These are phyloP conservation scores for Sebastes baramenuke DNA, from an alignment of 2,797 vertebrate species.

Conservation along the genomic window DNA sequence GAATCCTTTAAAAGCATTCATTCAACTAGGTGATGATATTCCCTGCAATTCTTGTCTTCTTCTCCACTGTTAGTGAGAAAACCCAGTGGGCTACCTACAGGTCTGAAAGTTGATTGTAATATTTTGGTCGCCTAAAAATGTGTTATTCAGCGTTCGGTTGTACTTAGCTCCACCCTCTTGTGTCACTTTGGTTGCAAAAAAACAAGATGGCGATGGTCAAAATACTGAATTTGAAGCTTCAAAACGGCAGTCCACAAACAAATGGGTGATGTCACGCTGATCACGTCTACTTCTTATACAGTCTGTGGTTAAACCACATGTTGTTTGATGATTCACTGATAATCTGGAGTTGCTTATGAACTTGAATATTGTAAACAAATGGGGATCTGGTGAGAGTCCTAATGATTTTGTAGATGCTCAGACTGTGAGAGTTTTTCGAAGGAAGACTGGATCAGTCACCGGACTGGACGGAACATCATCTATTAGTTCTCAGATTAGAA, in stretches of 20 bases:
- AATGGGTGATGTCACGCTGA: not conserved
- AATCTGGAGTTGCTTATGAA: conserved; percentile 39
- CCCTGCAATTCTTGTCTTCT: not conserved
- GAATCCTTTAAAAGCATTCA: not conserved
- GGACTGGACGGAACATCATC: conserved; percentile 35
- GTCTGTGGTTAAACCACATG: not conserved
- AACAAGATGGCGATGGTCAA: no score
- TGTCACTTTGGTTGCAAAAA: no score
- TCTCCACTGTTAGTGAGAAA: not conserved
- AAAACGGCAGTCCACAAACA: not conserved
- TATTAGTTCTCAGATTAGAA: conserved; percentile 53
- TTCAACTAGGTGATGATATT: not conserved
- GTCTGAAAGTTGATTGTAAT: not conserved
- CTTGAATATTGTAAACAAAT: conserved; percentile 58
- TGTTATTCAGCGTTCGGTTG: no score
- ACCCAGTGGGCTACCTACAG: no score
- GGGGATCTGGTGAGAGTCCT: conserved; percentile 44
- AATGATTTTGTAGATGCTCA: conserved; percentile 36
- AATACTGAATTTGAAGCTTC: no score
- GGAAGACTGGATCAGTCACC: conserved; percentile 33
- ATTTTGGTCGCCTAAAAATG: no score
- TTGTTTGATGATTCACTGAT: conserved; percentile 27
- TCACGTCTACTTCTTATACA: not conserved
- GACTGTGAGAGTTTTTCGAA: conserved; percentile 16
- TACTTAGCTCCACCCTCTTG: no score